Conservation (phyloP, 2,113 vertebrate species). For the Proterorhinus semilunaris region DNA sequence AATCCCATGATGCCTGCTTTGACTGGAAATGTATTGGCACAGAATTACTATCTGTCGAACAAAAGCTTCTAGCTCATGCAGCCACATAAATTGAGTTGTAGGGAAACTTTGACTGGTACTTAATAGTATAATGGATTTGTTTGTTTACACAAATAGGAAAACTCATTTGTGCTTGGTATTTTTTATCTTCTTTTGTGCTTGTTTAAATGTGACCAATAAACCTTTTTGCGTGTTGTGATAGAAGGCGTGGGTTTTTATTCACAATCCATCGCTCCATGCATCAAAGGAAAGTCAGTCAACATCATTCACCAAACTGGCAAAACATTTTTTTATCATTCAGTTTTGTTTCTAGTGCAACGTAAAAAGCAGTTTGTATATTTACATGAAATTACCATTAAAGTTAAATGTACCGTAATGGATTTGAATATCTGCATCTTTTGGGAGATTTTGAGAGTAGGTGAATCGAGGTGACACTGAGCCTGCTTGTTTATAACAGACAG, state of each 20-base stretch:
- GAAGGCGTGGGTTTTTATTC: not conserved
- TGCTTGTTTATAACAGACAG: constrained; percentile 61
- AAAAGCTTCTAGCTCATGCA: constrained; percentile 25
- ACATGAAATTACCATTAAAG: constrained; percentile 23
- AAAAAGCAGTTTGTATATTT: constrained; percentile 13
- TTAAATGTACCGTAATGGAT: constrained; percentile 23
- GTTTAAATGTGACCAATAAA: not conserved
- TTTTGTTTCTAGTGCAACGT: not conserved
- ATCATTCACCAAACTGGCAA: constrained; percentile 14
- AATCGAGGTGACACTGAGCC: constrained; percentile 52
- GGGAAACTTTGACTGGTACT: constrained; percentile 11
- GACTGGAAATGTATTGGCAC: constrained; percentile 26
- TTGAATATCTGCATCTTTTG: constrained; percentile 37
- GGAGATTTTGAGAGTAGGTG: constrained; percentile 41
- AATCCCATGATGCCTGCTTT: constrained; percentile 27
- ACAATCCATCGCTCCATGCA: constrained; percentile 1
- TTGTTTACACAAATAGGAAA: constrained; percentile 1
- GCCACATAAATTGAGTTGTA: constrained; percentile 20
- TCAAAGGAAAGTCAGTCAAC: constrained; percentile 27
- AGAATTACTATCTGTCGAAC: constrained; percentile 36
- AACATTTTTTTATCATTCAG: not conserved
- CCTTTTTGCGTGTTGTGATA: not conserved
- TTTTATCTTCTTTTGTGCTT: not conserved
- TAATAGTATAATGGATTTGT: constrained; percentile 10
- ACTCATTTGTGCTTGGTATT: constrained; percentile 1